Conservation (phyloP, 2,888 invertebrate genomes). For the Plusia festucae region DNA sequence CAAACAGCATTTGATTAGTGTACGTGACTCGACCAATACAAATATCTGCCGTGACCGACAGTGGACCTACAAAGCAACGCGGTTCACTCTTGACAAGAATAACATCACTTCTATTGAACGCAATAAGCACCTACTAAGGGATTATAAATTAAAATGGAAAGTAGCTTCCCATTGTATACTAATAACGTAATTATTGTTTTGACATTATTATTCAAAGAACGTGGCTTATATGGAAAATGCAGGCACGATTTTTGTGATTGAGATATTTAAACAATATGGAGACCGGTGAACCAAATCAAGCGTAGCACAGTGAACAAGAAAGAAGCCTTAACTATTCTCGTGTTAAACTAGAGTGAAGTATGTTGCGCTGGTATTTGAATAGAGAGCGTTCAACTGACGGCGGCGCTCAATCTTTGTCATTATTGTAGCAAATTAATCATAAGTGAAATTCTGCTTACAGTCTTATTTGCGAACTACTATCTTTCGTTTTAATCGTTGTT, state of each 20-base stretch:
- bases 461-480: conserved; percentile 47
- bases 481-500: conserved; percentile 56
- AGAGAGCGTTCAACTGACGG: conserved; percentile 59
- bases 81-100: background rate
- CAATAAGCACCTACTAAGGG: background rate
- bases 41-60: background rate
- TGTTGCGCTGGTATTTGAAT: conserved; percentile 53
- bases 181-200: conserved; percentile 25
- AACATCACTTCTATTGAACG: background rate
- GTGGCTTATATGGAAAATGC: conserved; percentile 17
- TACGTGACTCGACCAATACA: conserved; percentile 7
- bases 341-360: conserved; percentile 45
- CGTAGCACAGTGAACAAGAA: conserved; percentile 13
- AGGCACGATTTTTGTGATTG: background rate
- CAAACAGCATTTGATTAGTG: conserved; percentile 9
- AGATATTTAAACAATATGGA: background rate
- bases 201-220: conserved; percentile 11
- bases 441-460: conserved; percentile 70
- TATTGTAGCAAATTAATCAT: conserved; percentile 73
- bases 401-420: conserved; percentile 75
- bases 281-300: conserved; percentile 3
- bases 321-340: conserved; percentile 31
- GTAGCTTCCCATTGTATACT: conserved; percentile 6
- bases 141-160: conserved; percentile 12
- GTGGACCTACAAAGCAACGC: background rate